These are phyloP conservation scores for Alosa alosa DNA, from an alignment of 2,113 vertebrate species.

Conservation along the genomic window DNA sequence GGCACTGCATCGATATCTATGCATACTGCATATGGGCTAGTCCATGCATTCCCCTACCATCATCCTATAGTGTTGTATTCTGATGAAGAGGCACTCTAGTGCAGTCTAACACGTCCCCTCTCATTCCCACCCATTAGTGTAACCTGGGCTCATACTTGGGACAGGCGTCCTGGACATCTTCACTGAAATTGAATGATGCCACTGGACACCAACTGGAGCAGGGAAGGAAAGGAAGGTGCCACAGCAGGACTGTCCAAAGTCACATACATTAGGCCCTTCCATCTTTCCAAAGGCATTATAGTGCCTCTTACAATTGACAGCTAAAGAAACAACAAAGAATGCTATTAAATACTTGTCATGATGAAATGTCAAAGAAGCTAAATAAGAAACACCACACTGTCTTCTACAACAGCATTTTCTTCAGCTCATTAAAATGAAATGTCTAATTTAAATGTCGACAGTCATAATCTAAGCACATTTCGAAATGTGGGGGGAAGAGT, in stretches of 20 bases:
- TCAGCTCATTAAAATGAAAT: not conserved
- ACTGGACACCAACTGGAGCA: slow-evolving; percentile 8
- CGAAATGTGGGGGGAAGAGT: not conserved
- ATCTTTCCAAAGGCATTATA: not conserved
- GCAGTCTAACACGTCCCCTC: not conserved
- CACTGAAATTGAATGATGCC: not conserved
- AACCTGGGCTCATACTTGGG: not conserved
- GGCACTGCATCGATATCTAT: no score
- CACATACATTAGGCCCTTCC: not conserved
- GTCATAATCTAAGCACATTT: not conserved
- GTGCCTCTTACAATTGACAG: not conserved
- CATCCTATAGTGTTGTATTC: not conserved
- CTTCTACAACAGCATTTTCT: not conserved
- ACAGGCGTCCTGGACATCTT: slow-evolving; percentile 4
- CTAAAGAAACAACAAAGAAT: slow-evolving; percentile 14
- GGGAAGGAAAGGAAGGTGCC: not conserved
- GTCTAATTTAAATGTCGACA: not conserved
- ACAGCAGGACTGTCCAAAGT: slow-evolving; percentile 9
- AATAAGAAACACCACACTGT: not conserved
- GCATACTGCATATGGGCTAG: not conserved
- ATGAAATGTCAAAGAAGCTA: not conserved
- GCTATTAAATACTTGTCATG: not conserved
- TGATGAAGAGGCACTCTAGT: not conserved
- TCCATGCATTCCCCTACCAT: not conserved
- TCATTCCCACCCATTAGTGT: not conserved